Evolutionary conservation across 2,888 invertebrate species (phyloP).

Genomic region (Eristalis intricaria): DNA sequence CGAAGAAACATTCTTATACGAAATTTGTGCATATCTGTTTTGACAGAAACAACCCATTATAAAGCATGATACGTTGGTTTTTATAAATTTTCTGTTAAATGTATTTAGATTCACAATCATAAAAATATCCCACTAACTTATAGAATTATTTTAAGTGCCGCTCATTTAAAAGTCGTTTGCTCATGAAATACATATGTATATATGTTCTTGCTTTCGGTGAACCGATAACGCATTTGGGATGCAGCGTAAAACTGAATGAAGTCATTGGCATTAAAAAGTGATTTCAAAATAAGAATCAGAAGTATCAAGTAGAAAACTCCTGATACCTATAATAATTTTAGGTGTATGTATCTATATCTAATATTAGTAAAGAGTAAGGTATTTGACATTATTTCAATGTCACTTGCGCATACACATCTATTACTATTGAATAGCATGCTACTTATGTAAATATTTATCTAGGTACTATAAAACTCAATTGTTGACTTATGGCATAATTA

Average conservation of each 20-base stretch:
- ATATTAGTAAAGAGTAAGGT: not conserved
- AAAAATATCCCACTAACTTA: not conserved
- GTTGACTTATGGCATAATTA: too few species aligned
- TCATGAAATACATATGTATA: not conserved
- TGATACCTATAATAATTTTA: not conserved
- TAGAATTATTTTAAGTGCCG: not conserved
- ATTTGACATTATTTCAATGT: too few species aligned
- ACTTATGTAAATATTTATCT: too few species aligned
- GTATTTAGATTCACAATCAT: not conserved
- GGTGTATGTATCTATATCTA: not conserved
- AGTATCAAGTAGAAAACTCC: not conserved
- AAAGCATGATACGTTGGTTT: not conserved
- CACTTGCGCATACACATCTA: too few species aligned
- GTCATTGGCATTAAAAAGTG: not conserved
- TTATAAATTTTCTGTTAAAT: not conserved
- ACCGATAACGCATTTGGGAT: not conserved
- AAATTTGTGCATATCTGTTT: not conserved
- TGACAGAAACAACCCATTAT: not conserved
- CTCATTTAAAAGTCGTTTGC: not conserved
- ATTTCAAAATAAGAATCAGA: not conserved
- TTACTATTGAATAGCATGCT: too few species aligned
- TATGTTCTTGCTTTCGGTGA: not conserved
- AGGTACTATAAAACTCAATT: too few species aligned
- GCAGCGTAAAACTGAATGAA: not conserved
- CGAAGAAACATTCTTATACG: not conserved